These are phyloP conservation scores for Stichodactyla mertensii DNA, from an alignment of 64 coral and sea anemone genomes.

Conservation along the genomic window DNA sequence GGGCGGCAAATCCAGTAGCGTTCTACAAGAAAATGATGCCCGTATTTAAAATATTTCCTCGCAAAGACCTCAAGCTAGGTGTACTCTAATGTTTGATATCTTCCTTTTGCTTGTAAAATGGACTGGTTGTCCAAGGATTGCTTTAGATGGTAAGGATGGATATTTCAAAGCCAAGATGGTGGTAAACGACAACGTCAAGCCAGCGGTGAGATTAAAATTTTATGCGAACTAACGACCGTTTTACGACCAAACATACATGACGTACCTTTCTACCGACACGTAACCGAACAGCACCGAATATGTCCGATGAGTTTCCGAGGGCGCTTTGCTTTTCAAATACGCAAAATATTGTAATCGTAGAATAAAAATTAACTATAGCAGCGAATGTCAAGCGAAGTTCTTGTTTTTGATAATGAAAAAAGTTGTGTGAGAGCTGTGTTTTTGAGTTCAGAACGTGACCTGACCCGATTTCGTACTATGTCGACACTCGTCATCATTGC, in stretches of 20 bases:
- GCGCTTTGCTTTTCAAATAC: neutral
- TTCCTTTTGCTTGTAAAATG: neutral
- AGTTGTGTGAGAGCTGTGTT: neutral
- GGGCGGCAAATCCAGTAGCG: constrained; percentile 63
- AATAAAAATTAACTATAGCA: neutral
- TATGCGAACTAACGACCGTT: constrained; percentile 41
- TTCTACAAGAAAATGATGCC: constrained; percentile 41
- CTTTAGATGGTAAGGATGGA: constrained; percentile 79
- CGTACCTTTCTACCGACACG: constrained; percentile 22
- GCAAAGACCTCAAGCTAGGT: neutral
- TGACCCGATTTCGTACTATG: neutral
- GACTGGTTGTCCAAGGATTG: constrained; percentile 49
- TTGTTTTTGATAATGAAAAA: neutral
- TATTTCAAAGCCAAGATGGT: constrained; percentile 85
- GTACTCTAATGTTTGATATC: neutral
- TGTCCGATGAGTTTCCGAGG: neutral
- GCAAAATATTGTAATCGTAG: neutral
- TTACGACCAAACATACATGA: constrained; percentile 61
- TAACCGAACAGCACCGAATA: neutral
- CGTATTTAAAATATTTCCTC: neutral
- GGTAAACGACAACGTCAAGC: constrained; percentile 95
- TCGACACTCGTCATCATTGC: neutral
- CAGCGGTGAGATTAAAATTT: constrained; percentile 98
- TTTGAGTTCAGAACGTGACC: neutral
- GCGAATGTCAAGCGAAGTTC: neutral